A percentile compares a stretch with the other conserved stretches of the same genome.
Conservation (phyloP, 2,113 vertebrate species). For the Petroica traversi region DNA sequence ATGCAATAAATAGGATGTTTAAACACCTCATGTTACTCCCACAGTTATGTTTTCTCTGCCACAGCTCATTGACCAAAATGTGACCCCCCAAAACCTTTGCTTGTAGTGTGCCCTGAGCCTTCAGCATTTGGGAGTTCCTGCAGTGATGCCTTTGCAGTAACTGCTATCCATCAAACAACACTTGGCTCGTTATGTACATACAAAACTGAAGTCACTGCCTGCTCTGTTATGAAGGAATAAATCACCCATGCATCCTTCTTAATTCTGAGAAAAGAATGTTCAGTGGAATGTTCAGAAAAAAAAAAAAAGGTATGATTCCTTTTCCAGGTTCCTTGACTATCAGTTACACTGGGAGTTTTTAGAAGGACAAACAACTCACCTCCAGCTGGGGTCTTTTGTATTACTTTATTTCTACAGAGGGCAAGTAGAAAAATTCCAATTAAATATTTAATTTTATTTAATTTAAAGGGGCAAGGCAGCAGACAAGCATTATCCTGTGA, state of each 20-base stretch:
- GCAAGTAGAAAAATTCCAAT: background rate
- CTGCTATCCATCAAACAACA: background rate
- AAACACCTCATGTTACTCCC: background rate
- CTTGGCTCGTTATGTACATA: background rate
- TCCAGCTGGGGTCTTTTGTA: background rate
- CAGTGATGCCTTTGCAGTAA: background rate
- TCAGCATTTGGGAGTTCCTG: background rate
- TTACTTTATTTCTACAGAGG: background rate
- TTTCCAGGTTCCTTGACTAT: background rate
- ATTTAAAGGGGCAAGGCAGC: background rate
- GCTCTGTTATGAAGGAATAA: background rate
- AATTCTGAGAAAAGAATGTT: background rate
- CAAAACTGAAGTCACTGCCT: background rate
- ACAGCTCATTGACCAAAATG: background rate
- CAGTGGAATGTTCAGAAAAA: background rate
- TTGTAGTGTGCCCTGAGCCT: background rate
- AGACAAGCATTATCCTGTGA: constrained; percentile 2
- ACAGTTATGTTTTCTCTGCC: background rate
- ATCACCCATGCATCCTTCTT: background rate
- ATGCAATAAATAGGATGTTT: background rate
- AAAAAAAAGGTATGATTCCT: background rate
- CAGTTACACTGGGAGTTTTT: background rate
- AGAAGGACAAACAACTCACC: background rate
- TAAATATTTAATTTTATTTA: constrained; percentile 25
- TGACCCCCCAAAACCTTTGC: background rate